Conservation (phyloP, 2,888 invertebrate species). For the Dynastes hyllus region DNA sequence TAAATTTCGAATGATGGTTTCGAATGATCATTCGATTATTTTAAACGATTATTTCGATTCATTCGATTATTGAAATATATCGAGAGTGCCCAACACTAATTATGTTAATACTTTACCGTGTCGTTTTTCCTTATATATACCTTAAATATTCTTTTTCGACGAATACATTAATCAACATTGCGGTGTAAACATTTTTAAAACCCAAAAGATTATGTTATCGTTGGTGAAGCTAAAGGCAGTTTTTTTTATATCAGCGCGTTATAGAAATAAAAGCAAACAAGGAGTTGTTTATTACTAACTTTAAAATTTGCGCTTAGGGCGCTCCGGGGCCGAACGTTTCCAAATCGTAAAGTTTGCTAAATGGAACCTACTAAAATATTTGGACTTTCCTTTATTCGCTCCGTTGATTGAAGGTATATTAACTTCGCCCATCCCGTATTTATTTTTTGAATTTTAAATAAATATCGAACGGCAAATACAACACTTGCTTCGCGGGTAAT, state of each 20-base stretch:
- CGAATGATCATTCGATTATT: too few species aligned
- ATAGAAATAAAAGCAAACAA: conserved; percentile 32
- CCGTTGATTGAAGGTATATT: conserved; percentile 6
- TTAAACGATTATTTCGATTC: too few species aligned
- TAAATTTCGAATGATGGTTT: too few species aligned
- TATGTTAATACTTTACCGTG: too few species aligned
- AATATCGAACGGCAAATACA: neutral
- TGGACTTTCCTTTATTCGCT: neutral
- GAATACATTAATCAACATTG: too few species aligned
- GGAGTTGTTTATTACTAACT: conserved; percentile 29
- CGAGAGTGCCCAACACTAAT: too few species aligned
- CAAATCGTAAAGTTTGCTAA: conserved; percentile 10
- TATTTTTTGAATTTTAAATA: conserved; percentile 20
- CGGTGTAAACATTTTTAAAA: neutral
- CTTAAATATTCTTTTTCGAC: too few species aligned
- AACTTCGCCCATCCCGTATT: neutral
- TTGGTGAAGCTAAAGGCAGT: neutral
- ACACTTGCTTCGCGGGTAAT: conserved; percentile 8
- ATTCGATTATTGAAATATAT: too few species aligned
- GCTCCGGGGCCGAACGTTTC: neutral
- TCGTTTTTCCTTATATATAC: too few species aligned
- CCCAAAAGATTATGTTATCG: conserved; percentile 4
- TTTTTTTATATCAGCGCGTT: conserved; percentile 2
- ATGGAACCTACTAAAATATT: conserved; percentile 19
- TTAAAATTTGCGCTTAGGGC: conserved; percentile 20